These are phyloP conservation scores for Conistra vaccinii DNA, from an alignment of 2,888 invertebrate genomes.

Conservation along the genomic window DNA sequence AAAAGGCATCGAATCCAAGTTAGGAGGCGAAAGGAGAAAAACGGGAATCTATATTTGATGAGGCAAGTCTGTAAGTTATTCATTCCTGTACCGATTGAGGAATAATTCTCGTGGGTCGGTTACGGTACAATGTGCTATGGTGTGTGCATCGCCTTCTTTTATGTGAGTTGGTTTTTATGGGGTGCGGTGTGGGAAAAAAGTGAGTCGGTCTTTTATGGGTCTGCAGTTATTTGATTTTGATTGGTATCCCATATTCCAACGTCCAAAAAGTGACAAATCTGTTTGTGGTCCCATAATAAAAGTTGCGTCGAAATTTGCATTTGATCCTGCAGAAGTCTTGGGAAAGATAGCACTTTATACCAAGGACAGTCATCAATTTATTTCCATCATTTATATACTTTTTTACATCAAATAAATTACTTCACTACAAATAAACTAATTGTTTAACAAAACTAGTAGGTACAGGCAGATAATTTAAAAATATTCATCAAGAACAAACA, in stretches of 20 bases:
- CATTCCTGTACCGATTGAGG: constrained; percentile 75
- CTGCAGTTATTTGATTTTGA: constrained; percentile 21
- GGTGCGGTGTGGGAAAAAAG: constrained; percentile 28
- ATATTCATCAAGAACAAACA: too few relatives aligned
- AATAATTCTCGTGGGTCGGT: constrained; percentile 71
- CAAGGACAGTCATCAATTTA: too few relatives aligned
- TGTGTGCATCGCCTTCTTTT: constrained; percentile 38
- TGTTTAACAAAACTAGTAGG: too few relatives aligned
- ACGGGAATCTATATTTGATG: constrained; percentile 77
- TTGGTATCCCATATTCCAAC: background rate
- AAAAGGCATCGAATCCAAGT: constrained; percentile 43
- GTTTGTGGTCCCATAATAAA: background rate
- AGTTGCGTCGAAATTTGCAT: background rate
- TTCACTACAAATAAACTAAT: too few relatives aligned
- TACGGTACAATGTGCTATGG: constrained; percentile 20
- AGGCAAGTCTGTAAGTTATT: constrained; percentile 73
- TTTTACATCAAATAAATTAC: too few relatives aligned
- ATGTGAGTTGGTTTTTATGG: constrained; percentile 40
- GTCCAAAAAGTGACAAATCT: background rate
- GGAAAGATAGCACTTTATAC: background rate
- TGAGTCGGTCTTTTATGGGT: constrained; percentile 23
- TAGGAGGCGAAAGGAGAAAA: constrained; percentile 67
- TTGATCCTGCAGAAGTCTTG: background rate
- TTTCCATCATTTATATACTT: too few relatives aligned
- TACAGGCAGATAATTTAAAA: too few relatives aligned